Base-by-base conservation (phyloP, 2,113 vertebrate species). In the Porphyrio hochstetteri region DNA sequence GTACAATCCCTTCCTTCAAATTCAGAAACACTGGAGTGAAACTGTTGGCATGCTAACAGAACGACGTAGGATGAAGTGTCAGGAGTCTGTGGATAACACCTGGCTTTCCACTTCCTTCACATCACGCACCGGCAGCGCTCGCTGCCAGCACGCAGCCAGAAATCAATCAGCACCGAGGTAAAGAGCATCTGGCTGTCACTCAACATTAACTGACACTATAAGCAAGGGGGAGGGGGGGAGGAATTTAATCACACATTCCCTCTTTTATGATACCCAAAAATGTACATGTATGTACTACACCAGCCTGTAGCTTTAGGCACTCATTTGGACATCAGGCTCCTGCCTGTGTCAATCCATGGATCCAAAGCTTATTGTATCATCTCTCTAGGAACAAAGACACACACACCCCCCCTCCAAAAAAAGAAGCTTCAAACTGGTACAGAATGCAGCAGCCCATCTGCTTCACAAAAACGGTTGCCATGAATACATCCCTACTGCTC, bases 61-160 rank as follows among this genome's bases (percentile, higher is more conserved):
- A 90, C 68, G 78, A 93, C 4, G 17, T 7, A 57, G 92, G 46
- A 90, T 60, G 85, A 93, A 84, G 75, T 68, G 88, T 95, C 76
- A 88, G 78, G 71, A 78, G 93, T 11, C 69, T 72, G 82, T 88
- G 94, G 80, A 70, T 75, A 93, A 94, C 95, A 96, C 94, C 95
- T 96, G 95, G 93, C 88, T 86, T 92, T 94, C 79, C 79, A 93
- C 82, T 94, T 94, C 93, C 92, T 80, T 75, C 77, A 83, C 60
- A 20, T 7, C 59, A 55, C 12, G 40, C 13, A 70, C 68, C n/a
- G 3, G 82, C 71, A 92, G 7, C 0, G 1, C 83, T 85, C 1
- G 0, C 75, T 87, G 78, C 84, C 90, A 93, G 7, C 69, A 57
- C 16, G 0, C n/a, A 80, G 93, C 82, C 85, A 96, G 95, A 61